Base-by-base conservation (phyloP, 2,888 invertebrate genomes). In the Morpho deidamia region DNA sequence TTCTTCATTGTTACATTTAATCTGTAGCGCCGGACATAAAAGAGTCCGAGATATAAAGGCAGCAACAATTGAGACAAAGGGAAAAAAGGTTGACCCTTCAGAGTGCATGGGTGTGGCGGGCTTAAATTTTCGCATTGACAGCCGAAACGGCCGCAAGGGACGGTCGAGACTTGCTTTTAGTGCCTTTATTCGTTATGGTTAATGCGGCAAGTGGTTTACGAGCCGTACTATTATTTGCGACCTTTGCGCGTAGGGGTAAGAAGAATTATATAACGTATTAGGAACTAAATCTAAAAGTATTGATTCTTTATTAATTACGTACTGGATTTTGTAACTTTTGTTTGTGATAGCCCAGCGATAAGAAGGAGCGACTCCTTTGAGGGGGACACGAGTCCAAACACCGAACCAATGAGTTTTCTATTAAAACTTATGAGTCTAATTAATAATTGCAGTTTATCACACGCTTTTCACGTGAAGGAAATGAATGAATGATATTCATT, bases 71-170 rank as follows among this genome's bases (percentile, higher is more conserved):
- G 83, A 84, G 84, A 83, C 84, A 81, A 81, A 86, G 83, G 86
- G 85, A 83, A 76, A 67, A 74, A 71, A 80, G 85, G 82, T 84
- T 85, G 83, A 82, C 85, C 86, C 85, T 81, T 78, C 64, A 72
- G 78, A 89, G 88, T 88, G 88, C 77, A 85, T 88, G 89, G 89
- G 89, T 78, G 89, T 88, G 88, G 83, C 79, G 73, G 71, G 69
- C 84, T 86, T 89, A 89, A 88, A 89, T 89, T 86, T 87, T 82
- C 86, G 76, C 88, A 89, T 88, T 89, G 89, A 89, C 89, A 88
- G 89, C 81, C 83, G 81, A 86, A 89, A 89, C 81, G 79, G 86
- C 88, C 88, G 80, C 75, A 56, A 81, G 88, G 88, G 88, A 87
- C 78, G 70, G 70, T 59, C 72, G 74, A 76, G 80, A 78, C 82